A percentile compares a stretch with the other conserved stretches of the same genome.
These are phyloP conservation scores for Accipiter cooperii DNA, from an alignment of 2,113 vertebrate species.

Conservation along the genomic window DNA sequence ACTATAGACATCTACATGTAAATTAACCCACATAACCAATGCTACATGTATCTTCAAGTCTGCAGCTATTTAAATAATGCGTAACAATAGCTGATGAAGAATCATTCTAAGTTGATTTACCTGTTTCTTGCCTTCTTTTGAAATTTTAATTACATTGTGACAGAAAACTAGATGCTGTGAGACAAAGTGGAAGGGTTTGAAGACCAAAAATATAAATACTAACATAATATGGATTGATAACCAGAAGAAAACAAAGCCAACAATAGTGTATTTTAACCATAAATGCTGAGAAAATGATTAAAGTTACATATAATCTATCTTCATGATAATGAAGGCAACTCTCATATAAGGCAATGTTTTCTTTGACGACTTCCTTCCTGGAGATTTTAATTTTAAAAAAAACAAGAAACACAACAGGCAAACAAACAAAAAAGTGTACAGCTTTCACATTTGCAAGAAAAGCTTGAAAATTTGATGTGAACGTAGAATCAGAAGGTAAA, in stretches of 20 bases:
- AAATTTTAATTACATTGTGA: constrained; percentile 26
- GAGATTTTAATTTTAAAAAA: not conserved
- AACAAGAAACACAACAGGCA: not conserved
- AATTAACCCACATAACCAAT: not conserved
- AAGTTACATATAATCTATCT: not conserved
- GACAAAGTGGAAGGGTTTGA: not conserved
- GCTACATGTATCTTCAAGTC: constrained; percentile 18
- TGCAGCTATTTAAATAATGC: constrained; percentile 7
- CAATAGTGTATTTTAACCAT: not conserved
- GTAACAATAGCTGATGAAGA: not conserved
- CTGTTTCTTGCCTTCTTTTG: constrained; percentile 5
- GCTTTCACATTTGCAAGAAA: not conserved
- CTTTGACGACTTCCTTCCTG: not conserved
- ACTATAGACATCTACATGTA: not conserved
- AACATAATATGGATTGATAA: not conserved
- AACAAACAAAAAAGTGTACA: not conserved
- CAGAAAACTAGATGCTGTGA: not conserved
- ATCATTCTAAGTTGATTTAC: constrained; percentile 17
- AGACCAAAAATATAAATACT: not conserved
- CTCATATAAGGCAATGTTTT: not conserved
- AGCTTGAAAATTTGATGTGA: not conserved
- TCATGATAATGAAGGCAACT: not conserved
- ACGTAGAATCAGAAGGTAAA: not conserved
- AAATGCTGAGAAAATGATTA: not conserved
- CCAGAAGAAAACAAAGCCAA: not conserved